Evolutionary conservation across 1,140 invertebrate genomes (phyloP).

Genomic region (Heliconius congener): DNA sequence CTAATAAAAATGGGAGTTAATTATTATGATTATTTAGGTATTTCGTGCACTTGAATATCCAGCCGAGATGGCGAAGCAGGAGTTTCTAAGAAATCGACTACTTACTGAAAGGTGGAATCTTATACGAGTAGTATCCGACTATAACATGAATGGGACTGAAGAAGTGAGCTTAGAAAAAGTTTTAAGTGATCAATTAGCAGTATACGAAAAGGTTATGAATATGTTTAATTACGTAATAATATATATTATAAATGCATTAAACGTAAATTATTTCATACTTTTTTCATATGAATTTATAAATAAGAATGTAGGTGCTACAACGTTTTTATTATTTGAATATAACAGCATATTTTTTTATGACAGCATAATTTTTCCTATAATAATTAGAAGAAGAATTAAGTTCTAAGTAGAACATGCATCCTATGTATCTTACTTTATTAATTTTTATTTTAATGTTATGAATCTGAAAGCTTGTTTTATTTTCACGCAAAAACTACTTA

Average conservation of each 20-base stretch:
- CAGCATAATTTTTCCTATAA: no score
- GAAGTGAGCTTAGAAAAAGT: conserved; percentile 81
- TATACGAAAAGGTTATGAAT: conserved; percentile 82
- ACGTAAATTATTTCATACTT: no score
- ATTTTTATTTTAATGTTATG: background rate
- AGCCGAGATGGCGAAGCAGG: conserved; percentile 84
- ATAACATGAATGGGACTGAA: conserved; percentile 83
- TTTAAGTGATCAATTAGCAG: conserved; percentile 82
- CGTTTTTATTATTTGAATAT: no score
- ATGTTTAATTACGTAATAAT: background rate
- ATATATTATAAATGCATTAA: no score
- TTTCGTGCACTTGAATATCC: conserved; percentile 88
- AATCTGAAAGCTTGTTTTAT: no score
- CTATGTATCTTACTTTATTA: background rate
- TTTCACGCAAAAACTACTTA: no score
- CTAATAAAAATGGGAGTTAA: background rate
- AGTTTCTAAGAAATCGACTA: conserved; percentile 76
- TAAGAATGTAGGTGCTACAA: no score
- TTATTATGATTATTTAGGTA: conserved; percentile 81
- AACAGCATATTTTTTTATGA: no score
- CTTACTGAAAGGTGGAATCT: conserved; percentile 64
- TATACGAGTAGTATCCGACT: conserved; percentile 65
- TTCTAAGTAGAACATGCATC: background rate
- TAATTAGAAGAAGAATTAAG: no score
- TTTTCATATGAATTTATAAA: no score